Evolutionary conservation across 2,888 invertebrate genomes (phyloP).

Genomic region (Phania funesta): DNA sequence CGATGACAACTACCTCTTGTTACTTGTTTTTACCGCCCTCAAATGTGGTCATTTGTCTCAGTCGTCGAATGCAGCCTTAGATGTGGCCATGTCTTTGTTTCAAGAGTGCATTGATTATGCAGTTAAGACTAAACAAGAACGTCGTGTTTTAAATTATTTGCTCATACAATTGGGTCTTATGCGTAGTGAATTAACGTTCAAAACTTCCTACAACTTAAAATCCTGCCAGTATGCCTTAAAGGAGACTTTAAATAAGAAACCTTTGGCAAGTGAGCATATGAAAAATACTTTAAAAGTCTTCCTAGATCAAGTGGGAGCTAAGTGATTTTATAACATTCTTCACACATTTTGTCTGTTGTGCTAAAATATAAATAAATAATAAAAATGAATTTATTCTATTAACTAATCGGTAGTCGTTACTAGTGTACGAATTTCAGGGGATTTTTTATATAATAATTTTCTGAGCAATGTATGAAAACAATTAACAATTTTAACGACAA

Average conservation of each 20-base stretch:
- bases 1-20: slow-evolving; percentile 76
- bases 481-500: too few relatives aligned
- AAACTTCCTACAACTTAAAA: slow-evolving; percentile 75
- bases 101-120: slow-evolving; percentile 78
- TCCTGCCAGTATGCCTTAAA: slow-evolving; percentile 78
- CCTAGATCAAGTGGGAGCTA: slow-evolving; percentile 74
- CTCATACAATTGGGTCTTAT: slow-evolving; percentile 78
- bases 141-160: slow-evolving; percentile 77
- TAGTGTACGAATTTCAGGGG: too few relatives aligned
- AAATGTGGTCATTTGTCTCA: slow-evolving; percentile 78
- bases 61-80: slow-evolving; percentile 75
- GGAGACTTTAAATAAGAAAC: slow-evolving; percentile 73
- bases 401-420: background rate
- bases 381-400: slow-evolving; percentile 29
- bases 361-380: background rate
- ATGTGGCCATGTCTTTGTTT: slow-evolving; percentile 75
- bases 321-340: slow-evolving; percentile 42
- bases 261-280: slow-evolving; percentile 75
- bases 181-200: slow-evolving; percentile 78
- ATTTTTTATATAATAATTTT: too few relatives aligned
- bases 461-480: too few relatives aligned
- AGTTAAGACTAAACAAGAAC: slow-evolving; percentile 76
- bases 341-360: background rate
- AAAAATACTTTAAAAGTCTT: slow-evolving; percentile 77
- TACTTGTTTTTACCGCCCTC: slow-evolving; percentile 78